Percentiles rank a stretch among this genome's conserved stretches.
Evolutionary conservation across 2,797 vertebrate species (phyloP).

Genomic region (Cryptoblepharus egeriae): DNA sequence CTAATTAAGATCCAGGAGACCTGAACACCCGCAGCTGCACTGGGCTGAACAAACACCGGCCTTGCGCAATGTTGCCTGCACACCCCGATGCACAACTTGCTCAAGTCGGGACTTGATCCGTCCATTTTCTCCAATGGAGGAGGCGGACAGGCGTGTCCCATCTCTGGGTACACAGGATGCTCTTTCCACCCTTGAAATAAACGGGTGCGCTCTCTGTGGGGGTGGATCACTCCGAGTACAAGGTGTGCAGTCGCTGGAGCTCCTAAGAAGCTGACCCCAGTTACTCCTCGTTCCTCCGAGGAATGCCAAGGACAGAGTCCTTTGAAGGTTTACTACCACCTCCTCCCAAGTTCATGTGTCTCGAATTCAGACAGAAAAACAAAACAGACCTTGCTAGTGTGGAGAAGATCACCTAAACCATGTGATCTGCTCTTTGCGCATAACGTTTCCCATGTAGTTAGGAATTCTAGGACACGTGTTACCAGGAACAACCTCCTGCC

Average conservation of each 20-base stretch:
- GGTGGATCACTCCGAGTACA: no score
- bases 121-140: neutral
- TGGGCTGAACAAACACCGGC: neutral
- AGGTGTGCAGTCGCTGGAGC: neutral
- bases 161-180: neutral
- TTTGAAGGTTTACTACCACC: no score
- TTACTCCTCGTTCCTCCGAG: no score
- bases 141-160: neutral
- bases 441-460: no score
- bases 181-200: neutral
- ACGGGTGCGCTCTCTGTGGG: neutral
- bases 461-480: no score
- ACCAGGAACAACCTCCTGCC: neutral
- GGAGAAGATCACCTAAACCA: neutral
- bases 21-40: neutral
- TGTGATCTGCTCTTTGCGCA: neutral
- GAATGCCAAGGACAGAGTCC: no score
- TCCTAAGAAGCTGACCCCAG: neutral
- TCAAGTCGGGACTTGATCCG: neutral
- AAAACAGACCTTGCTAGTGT: neutral
- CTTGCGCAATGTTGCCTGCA: neutral
- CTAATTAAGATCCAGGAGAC: neutral
- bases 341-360: no score
- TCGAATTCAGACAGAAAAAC: neutral
- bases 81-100: no score